Base-by-base conservation (phyloP, 1,140 invertebrate genomes). In the Drosophila parvula region DNA sequence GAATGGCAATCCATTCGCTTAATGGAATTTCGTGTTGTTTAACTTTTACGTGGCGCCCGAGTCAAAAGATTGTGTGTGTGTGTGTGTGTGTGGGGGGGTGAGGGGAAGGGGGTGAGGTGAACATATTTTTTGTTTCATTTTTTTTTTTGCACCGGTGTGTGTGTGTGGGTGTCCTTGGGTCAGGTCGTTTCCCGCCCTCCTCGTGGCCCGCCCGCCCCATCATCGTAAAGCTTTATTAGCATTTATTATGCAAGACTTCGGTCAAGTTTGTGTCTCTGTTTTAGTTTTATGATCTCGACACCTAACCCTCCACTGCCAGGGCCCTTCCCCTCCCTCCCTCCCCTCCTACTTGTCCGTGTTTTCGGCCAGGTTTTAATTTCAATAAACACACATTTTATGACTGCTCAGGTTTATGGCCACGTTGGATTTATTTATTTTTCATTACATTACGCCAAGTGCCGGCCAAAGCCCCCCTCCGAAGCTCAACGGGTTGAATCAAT, bases 1-100 rank as follows among this genome's bases (percentile, higher is more conserved):
- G 86, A 90, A 90, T 86, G 81, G 82, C 74, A 83, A 90, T 79
- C 79, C 86, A 90, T 90, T 83, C 86, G 74, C 79, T 86, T 90
- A 90, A 90, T 90, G 82, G 78, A 90, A 86, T 88, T 83, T 83
- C 74, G 61, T 83, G 86, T 80, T 90, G 79, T 90, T 90, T 86
- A 83, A 84, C 78, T 81, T 90, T 81, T 79, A 74, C 57, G 60
- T 79, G 75, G 44, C 60, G 27, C 27, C 65, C 57, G 22, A 59
- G 44, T 58, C 14, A 32, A 18, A 34, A 6, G 8, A 22, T 22
- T 22, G 3, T 22, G 22, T 22, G 22, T 22, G 22, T 22, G 22
- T 22, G 22, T 1, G 22, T 22, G n/a, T n/a, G n/a, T n/a, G n/a
- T n/a, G n/a, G n/a, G n/a, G n/a, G n/a, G n/a, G n/a, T n/a, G n/a